phyloP scores from a whole-genome alignment of 2,113 vertebrate species.

The Myocastor coypus region DNA sequence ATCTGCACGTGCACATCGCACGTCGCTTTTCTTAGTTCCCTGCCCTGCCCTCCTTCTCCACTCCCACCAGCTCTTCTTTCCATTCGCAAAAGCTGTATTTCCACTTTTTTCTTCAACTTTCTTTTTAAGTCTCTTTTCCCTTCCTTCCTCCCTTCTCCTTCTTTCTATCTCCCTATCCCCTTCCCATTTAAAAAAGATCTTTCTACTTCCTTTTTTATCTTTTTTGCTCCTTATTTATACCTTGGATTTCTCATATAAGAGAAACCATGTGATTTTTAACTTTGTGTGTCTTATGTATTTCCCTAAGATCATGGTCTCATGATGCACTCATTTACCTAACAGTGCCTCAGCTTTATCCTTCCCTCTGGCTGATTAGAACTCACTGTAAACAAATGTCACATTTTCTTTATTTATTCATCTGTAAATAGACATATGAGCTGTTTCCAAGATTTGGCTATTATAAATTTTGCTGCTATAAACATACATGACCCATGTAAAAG shows the following conservation, averaged over 20 bases:
- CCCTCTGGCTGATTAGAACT: background rate
- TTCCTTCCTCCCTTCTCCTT: background rate
- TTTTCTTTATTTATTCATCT: background rate
- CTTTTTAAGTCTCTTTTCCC: background rate
- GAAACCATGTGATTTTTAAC: background rate
- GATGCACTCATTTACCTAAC: background rate
- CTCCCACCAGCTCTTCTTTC: background rate
- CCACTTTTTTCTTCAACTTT: background rate
- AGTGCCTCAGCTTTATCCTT: background rate
- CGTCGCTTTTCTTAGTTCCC: background rate
- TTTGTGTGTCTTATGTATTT: background rate
- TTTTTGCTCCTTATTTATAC: background rate
- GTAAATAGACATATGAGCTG: background rate
- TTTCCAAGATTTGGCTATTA: background rate
- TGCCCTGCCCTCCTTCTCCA: background rate
- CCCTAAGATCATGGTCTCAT: background rate
- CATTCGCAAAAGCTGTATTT: background rate
- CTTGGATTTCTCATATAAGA: background rate
- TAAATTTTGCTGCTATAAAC: background rate
- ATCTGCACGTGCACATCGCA: background rate
- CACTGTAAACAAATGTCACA: background rate
- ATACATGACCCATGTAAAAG: background rate
- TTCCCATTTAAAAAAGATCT: background rate
- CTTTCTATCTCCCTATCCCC: background rate
- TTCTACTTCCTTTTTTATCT: background rate